A percentile compares a stretch with the other conserved stretches of the same genome.
Conservation (phyloP, 2,888 invertebrate genomes). For the Leucozona laternaria region DNA sequence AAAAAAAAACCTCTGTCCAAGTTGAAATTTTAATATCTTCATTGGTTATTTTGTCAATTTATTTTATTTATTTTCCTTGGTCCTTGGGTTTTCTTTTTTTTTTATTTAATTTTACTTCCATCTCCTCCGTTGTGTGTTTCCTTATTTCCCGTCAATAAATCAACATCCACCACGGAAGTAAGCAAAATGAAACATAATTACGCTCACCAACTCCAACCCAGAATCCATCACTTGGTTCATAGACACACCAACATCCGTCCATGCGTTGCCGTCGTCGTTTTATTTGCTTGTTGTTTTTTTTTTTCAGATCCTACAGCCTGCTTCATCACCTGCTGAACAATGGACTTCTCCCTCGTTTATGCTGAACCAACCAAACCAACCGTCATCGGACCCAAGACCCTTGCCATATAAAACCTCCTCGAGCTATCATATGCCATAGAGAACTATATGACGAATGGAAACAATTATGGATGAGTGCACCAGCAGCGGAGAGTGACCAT, state of each 20-base stretch:
- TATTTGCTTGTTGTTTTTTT: neutral
- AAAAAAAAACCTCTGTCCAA: slow-evolving; percentile 5
- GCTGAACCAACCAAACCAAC: slow-evolving; percentile 1
- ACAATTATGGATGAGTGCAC: slow-evolving; percentile 67
- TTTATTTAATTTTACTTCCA: slow-evolving; percentile 31
- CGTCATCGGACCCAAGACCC: slow-evolving; percentile 3
- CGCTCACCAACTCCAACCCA: slow-evolving; percentile 23
- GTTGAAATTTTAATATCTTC: slow-evolving; percentile 9
- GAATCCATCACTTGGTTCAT: slow-evolving; percentile 9
- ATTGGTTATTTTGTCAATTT: slow-evolving; percentile 8
- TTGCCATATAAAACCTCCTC: slow-evolving; percentile 27
- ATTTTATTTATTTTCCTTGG: slow-evolving; percentile 11
- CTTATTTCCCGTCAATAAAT: slow-evolving; percentile 68
- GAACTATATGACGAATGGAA: slow-evolving; percentile 67
- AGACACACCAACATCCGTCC: neutral
- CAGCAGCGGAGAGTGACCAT: slow-evolving; percentile 58
- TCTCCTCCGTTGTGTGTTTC: slow-evolving; percentile 40
- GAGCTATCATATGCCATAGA: slow-evolving; percentile 48
- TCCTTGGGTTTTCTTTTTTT: neutral
- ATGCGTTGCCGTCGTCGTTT: neutral
- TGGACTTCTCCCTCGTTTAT: slow-evolving; percentile 1
- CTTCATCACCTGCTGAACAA: slow-evolving; percentile 65
- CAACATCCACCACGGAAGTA: slow-evolving; percentile 64
- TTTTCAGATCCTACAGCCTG: neutral
- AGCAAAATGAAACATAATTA: slow-evolving; percentile 69